Percentiles rank a stretch among this genome's conserved stretches.
Evolutionary conservation across 2,888 invertebrate species (phyloP).

Genomic region (Cataglyphis albicans): DNA sequence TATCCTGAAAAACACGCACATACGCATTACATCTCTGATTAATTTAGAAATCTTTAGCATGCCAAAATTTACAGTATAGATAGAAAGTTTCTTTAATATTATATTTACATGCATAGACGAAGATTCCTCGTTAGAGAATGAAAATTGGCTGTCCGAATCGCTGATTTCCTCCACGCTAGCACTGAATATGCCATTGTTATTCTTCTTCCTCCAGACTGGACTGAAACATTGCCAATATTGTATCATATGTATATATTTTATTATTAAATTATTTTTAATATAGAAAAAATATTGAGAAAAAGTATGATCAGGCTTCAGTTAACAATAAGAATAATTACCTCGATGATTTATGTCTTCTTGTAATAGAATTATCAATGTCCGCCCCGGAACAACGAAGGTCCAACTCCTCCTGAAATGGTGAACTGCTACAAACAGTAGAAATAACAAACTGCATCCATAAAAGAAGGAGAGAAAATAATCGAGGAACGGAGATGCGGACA

Average conservation of each 20-base stretch:
- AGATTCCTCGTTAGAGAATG: slow-evolving; percentile 84
- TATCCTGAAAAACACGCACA: slow-evolving; percentile 75
- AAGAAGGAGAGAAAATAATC: not conserved
- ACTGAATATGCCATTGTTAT: slow-evolving; percentile 83
- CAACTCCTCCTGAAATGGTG: slow-evolving; percentile 83
- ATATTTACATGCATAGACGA: slow-evolving; percentile 82
- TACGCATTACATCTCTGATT: not conserved
- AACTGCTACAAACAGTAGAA: slow-evolving; percentile 82
- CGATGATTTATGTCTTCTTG: slow-evolving; percentile 80
- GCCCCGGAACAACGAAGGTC: slow-evolving; percentile 82
- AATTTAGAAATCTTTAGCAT: not conserved
- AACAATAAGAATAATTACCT: slow-evolving; percentile 78
- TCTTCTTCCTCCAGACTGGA: slow-evolving; percentile 85
- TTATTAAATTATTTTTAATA: slow-evolving; percentile 4
- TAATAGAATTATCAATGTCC: slow-evolving; percentile 79
- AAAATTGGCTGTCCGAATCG: slow-evolving; percentile 85
- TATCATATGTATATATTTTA: not conserved
- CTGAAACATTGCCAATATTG: slow-evolving; percentile 80
- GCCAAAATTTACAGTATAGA: slow-evolving; percentile 3
- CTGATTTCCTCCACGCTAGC: slow-evolving; percentile 83
- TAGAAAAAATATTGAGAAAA: not conserved
- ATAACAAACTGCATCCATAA: slow-evolving; percentile 2
- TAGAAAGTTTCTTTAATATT: not conserved
- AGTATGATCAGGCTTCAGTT: not conserved
- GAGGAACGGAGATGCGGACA: not conserved